These are phyloP conservation scores for Ictidomys tridecemlineatus DNA, from an alignment of 2,113 vertebrate genomes.

Conservation along the genomic window DNA sequence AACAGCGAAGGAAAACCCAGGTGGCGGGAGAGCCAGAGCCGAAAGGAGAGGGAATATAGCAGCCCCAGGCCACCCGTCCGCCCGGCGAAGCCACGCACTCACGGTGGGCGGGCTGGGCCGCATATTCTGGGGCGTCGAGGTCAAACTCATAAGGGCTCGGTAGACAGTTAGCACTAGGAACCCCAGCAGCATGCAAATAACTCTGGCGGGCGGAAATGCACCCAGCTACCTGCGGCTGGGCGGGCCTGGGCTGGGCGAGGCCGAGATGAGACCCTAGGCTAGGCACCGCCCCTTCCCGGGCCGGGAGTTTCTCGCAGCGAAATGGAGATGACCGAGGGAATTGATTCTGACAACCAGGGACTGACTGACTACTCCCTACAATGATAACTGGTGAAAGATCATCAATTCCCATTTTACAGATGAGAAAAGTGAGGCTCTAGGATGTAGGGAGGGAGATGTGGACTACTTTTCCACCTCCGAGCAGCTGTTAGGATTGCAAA, in stretches of 20 bases:
- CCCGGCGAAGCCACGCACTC: neutral
- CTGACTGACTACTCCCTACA: neutral
- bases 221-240: neutral
- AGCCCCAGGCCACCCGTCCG: neutral
- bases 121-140: neutral
- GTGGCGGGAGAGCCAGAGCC: neutral
- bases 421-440: neutral
- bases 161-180: neutral
- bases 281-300: neutral
- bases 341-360: neutral
- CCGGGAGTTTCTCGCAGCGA: neutral
- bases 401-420: neutral
- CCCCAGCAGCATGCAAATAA: neutral
- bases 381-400: neutral
- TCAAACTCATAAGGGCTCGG: conserved; percentile 19
- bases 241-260: neutral
- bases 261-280: neutral
- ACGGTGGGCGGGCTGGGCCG: neutral
- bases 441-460: neutral
- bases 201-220: conserved; percentile 12
- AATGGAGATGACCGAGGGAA: neutral
- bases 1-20: neutral
- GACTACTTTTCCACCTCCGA: neutral
- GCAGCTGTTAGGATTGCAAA: neutral
- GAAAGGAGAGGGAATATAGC: neutral